Evolutionary conservation across 2,113 vertebrate species (phyloP).

Genomic region (Otolemur garnettii): DNA sequence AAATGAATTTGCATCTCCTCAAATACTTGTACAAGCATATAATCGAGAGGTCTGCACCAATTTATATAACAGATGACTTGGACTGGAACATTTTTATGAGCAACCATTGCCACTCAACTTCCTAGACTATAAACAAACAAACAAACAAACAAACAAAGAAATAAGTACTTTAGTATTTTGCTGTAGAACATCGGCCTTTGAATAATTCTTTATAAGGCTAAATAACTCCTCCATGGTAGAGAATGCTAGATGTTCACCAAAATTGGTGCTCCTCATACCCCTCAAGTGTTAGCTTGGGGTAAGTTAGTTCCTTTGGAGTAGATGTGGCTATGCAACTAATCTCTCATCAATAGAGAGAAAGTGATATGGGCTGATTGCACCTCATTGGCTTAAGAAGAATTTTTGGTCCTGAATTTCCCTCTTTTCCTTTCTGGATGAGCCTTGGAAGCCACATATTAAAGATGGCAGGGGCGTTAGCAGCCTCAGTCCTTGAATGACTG

Average conservation of each 20-base stretch:
- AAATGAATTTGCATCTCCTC: slow-evolving; percentile 14
- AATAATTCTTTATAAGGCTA: neutral
- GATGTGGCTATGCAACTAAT: neutral
- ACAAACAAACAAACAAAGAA: neutral
- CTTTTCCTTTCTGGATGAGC: neutral
- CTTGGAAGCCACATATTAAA: neutral
- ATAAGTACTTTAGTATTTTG: too few relatives aligned
- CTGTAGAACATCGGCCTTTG: neutral
- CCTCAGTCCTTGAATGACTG: neutral
- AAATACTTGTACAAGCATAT: neutral
- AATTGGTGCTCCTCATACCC: neutral
- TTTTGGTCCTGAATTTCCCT: neutral
- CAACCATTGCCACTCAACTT: slow-evolving; percentile 1
- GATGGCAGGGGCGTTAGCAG: neutral
- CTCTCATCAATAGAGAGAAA: neutral
- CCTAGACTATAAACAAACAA: neutral
- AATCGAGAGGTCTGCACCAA: neutral
- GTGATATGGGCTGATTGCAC: neutral
- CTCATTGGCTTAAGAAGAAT: neutral
- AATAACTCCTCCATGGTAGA: neutral
- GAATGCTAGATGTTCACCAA: neutral
- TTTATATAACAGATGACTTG: neutral
- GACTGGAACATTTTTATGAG: neutral
- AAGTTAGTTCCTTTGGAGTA: neutral
- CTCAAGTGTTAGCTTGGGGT: too few relatives aligned